phyloP scores from a whole-genome alignment of 1,140 invertebrate species.

The Leptinotarsa undecemlineata region DNA sequence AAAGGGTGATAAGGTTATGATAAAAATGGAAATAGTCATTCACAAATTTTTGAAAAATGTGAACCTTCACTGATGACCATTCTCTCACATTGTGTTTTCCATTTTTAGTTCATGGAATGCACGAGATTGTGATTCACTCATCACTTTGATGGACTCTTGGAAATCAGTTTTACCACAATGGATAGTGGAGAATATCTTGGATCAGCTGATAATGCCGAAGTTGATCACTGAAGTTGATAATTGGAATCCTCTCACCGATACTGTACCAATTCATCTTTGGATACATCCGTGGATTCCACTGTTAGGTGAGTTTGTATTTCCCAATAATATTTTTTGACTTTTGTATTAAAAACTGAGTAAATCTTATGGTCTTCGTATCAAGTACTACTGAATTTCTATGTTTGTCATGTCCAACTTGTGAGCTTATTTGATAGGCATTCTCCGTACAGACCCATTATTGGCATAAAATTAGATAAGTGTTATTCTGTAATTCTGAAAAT shows the following conservation, averaged over 20 bases:
- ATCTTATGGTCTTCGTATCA: no score
- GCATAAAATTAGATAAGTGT: no score
- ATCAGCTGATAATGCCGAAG: slow-evolving; percentile 80
- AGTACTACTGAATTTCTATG: no score
- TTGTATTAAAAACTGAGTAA: no score
- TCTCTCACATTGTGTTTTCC: not conserved
- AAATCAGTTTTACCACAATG: slow-evolving; percentile 76
- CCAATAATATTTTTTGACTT: no score
- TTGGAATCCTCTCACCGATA: slow-evolving; percentile 95
- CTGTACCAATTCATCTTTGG: slow-evolving; percentile 94
- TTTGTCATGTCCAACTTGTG: no score
- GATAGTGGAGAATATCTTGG: slow-evolving; percentile 81
- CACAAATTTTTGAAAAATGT: no score
- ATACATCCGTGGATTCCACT: slow-evolving; percentile 92
- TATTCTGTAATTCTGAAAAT: no score
- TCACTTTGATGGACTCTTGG: slow-evolving; percentile 84
- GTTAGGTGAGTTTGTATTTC: slow-evolving; percentile 60
- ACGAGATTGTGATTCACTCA: slow-evolving; percentile 72
- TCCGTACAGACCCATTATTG: no score
- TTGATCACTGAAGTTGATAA: slow-evolving; percentile 79
- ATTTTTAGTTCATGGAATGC: slow-evolving; percentile 68
- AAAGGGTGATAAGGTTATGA: no score
- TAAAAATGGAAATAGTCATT: no score
- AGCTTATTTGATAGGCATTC: no score
- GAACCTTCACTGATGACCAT: not conserved